Conservation (phyloP, 2,113 vertebrate species). For the Antigone vipio region DNA sequence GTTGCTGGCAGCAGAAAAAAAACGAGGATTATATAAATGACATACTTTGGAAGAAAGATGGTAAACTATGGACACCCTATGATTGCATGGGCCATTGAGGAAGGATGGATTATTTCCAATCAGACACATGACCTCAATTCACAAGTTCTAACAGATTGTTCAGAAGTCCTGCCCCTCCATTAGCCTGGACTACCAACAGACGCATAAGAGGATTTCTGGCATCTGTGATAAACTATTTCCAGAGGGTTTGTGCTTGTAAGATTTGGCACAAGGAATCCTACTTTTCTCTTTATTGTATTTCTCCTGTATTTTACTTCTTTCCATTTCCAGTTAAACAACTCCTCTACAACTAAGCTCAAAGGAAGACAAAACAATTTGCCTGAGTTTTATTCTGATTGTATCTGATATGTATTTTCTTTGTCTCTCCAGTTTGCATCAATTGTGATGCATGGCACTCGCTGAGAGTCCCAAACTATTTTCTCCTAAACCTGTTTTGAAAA, state of each 20-base stretch:
- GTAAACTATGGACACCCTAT: not conserved
- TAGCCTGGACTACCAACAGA: not conserved
- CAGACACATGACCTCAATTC: not conserved
- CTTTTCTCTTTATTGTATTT: not conserved
- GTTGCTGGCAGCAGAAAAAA: not conserved
- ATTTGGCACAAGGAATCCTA: not conserved
- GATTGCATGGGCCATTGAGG: not conserved
- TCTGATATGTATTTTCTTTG: not conserved
- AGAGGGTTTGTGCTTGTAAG: not conserved
- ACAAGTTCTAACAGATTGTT: not conserved
- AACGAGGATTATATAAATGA: not conserved
- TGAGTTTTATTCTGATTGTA: not conserved
- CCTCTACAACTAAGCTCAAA: not conserved
- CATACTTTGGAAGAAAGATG: not conserved
- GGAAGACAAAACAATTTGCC: not conserved
- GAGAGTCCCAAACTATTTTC: not conserved
- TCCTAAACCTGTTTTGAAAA: not conserved
- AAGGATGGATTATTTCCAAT: not conserved
- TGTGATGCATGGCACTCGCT: not conserved
- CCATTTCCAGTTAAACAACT: not conserved
- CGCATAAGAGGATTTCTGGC: accelerated
- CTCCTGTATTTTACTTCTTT: not conserved
- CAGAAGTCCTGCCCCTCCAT: not conserved
- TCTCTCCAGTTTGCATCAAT: not conserved
- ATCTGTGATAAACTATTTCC: not conserved